Base-by-base conservation (phyloP, 2,797 vertebrate genomes). In the Acanthornis magna region DNA sequence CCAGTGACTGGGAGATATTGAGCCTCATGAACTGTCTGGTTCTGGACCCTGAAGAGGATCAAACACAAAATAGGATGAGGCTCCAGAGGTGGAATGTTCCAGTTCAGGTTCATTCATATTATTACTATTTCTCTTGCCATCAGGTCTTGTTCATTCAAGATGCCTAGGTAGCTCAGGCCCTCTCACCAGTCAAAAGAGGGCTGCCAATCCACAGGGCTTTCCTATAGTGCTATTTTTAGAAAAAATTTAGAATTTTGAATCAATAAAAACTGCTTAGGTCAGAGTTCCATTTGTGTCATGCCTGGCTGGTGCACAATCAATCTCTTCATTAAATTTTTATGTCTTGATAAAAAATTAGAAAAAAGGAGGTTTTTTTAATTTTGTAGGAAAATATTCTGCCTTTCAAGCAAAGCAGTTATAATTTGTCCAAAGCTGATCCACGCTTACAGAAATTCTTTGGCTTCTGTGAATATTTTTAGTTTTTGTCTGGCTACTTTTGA, bases 401-500 rank as follows among this genome's bases (percentile, higher is more conserved):
- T 93, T 91, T 88, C 36, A 88, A 74, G 80, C 51, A 86, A 88
- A 76, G 18, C 43, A 81, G 66, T 36, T 58, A 8, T 72, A 48
- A 75, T 75, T 78, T 78, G n/a, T 55, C 53, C 80, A 79, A 40
- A 86, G n/a, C 29, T 84, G 70, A 75, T 87, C 63, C 51, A 70
- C 1, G 1, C 19, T 72, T 43, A 65, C 22, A 62, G 29, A 92
- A 91, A 23, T 38, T 79, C 40, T 87, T 90, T 89, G 34, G 30
- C 87, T 88, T 79, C 72, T 88, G 61, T 30, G 72, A 47, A n/a
- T 93, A 87, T 79, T 85, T 90, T 71, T 85, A 60, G 45, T 26
- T 94, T 86, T 89, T 76, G 19, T 85, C 71, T 89, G 90, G 71
- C 72, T 85, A 53, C 38, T 85, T 82, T 55, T 76, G 60, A 82